Conservation (phyloP, 1,140 invertebrate genomes). For the Achatina immaculata region DNA sequence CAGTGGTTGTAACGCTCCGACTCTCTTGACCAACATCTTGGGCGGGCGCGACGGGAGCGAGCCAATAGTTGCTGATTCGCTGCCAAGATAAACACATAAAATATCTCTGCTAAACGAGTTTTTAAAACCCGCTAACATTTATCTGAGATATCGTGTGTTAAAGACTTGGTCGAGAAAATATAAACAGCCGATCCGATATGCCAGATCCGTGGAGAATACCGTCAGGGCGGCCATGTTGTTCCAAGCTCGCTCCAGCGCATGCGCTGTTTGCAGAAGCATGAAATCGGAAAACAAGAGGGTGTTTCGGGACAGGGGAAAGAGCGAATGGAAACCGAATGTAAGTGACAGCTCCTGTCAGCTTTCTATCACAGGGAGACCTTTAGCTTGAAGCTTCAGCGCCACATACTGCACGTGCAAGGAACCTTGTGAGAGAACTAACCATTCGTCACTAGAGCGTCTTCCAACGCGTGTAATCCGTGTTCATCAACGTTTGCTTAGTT, state of each 20-base stretch:
- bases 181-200: constrained; percentile 17
- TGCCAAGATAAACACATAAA: constrained; percentile 5
- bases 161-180: constrained; percentile 12
- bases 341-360: background rate
- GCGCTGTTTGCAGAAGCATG: constrained; percentile 20
- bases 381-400: no score
- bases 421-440: no score
- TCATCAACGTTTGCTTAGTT: no score
- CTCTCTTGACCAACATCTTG: background rate
- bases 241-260: constrained; percentile 16
- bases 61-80: background rate
- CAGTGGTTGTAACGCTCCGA: no score
- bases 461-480: no score
- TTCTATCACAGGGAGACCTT: background rate
- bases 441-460: no score
- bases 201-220: background rate
- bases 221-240: constrained; percentile 1
- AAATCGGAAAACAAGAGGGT: background rate
- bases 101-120: constrained; percentile 30
- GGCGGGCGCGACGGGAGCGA: background rate
- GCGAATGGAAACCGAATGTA: background rate
- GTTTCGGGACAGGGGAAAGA: background rate
- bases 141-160: constrained; percentile 25
- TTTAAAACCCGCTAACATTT: constrained; percentile 28
- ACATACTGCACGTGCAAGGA: no score